Base-by-base conservation (phyloP, 2,113 vertebrate species). In the Butorides virescens region DNA sequence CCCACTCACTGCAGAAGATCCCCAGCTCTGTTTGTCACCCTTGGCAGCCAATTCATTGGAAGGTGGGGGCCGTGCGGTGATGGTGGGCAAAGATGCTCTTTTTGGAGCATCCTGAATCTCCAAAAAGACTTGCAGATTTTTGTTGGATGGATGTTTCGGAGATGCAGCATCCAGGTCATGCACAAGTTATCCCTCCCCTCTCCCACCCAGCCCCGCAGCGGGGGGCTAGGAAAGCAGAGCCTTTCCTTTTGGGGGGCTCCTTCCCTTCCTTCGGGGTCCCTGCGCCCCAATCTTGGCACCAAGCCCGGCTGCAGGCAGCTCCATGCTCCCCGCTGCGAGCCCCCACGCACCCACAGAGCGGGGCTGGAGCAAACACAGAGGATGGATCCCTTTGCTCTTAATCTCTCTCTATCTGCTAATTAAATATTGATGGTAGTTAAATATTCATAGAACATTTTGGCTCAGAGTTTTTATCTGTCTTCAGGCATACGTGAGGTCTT, bases 361-460 rank as follows among this genome's bases (percentile, higher is more conserved):
- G 50, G 29, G 15, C 55, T 59, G 76, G 91, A 44, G 82, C 46
- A 37, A 30, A 49, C 0, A 1, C 3, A 1, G 68, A 56, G 44
- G 62, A 65, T 7, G 32, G 91, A 95, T 95, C 88, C 52, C 56
- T 88, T 65, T 47, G 86, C 97, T 93, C 91, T 79, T 93, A 76
- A 95, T 91, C 93, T 93, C 65, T 79, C 56, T 94, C 73, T 66
- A 79, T 91, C 96, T 88, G 70, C 92, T 92, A 85, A 97, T 97
- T 96, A 97, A 97, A 95, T 90, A 97, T 97, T 97, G 91, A 97
- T 96, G 94, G 89, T 25, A 18, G 62, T 97, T 96, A 97, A 96
- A 96, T 96, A 97, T 97, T 96, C 97, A 97, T 97, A 58, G 89
- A 91, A 85, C 95, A 95, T 72, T 95, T 97, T 97, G 94, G 94